Conservation (phyloP, 2,797 vertebrate genomes). For the Epinephelus awoara region DNA sequence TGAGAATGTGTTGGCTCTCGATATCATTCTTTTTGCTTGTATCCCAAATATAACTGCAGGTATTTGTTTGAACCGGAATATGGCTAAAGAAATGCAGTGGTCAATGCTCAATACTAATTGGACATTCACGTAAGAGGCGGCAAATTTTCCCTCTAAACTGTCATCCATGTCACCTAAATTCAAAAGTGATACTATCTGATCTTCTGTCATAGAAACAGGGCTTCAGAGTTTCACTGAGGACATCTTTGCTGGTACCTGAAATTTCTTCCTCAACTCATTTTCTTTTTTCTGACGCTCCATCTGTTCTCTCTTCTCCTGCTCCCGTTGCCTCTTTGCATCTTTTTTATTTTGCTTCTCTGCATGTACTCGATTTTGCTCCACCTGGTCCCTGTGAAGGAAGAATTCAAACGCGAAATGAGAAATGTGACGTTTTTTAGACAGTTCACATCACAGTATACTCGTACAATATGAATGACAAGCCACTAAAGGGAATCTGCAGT, state of each 20-base stretch:
- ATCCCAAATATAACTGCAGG: no score
- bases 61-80: no score
- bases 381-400: constrained; percentile 46
- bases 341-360: constrained; percentile 59
- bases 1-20: no score
- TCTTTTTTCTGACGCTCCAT: constrained; percentile 78
- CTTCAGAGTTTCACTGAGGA: not conserved
- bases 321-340: constrained; percentile 67
- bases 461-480: not conserved
- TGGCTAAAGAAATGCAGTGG: no score
- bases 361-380: not conserved
- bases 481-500: not conserved
- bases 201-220: not conserved
- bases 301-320: constrained; percentile 73
- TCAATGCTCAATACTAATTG: no score
- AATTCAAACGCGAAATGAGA: not conserved
- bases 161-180: not conserved
- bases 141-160: not conserved
- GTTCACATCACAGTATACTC: not conserved
- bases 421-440: not conserved
- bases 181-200: not conserved
- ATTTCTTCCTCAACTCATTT: constrained; percentile 80
- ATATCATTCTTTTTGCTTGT: no score
- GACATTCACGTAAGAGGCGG: no score
- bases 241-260: constrained; percentile 75